Percentiles rank a stretch among this genome's conserved stretches.
These are phyloP conservation scores for Drosophila obscura DNA, from an alignment of 1,140 invertebrate species.

Conservation along the genomic window DNA sequence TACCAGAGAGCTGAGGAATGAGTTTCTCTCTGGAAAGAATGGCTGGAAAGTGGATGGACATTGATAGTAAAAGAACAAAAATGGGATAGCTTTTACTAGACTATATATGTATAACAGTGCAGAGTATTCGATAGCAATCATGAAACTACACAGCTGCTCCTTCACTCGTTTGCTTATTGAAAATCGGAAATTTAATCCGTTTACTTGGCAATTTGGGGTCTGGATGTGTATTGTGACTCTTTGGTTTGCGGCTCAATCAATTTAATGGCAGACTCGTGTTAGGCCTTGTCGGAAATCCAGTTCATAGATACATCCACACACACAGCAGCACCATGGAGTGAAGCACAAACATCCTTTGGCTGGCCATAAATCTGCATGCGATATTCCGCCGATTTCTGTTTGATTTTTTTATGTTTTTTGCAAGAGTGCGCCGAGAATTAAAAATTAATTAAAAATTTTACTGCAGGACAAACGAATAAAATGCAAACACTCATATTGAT, in stretches of 20 bases:
- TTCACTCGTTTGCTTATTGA: constrained; percentile 22
- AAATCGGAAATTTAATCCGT: constrained; percentile 69
- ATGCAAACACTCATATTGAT: constrained; percentile 21
- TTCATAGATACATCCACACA: constrained; percentile 21
- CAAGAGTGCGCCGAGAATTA: constrained; percentile 20
- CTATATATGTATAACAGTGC: background rate
- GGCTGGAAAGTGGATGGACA: background rate
- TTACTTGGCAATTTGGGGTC: constrained; percentile 57
- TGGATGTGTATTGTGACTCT: constrained; percentile 61
- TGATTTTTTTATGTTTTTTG: constrained; percentile 14
- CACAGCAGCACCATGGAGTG: background rate
- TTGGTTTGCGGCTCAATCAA: constrained; percentile 73
- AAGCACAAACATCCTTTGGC: constrained; percentile 10
- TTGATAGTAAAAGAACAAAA: too few relatives aligned
- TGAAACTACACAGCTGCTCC: background rate
- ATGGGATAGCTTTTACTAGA: too few relatives aligned
- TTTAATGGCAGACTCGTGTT: constrained; percentile 75
- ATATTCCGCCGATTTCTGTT: constrained; percentile 9
- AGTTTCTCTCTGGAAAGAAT: background rate
- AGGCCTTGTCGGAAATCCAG: constrained; percentile 56
- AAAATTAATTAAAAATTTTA: constrained; percentile 43
- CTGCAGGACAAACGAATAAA: constrained; percentile 22
- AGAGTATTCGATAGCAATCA: constrained; percentile 18
- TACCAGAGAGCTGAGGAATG: too few relatives aligned
- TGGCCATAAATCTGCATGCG: constrained; percentile 10